Percentiles rank a stretch among this genome's conserved stretches.
These are phyloP conservation scores for Clarias batrachus DNA, from an alignment of 2,113 vertebrate genomes.

Conservation along the genomic window DNA sequence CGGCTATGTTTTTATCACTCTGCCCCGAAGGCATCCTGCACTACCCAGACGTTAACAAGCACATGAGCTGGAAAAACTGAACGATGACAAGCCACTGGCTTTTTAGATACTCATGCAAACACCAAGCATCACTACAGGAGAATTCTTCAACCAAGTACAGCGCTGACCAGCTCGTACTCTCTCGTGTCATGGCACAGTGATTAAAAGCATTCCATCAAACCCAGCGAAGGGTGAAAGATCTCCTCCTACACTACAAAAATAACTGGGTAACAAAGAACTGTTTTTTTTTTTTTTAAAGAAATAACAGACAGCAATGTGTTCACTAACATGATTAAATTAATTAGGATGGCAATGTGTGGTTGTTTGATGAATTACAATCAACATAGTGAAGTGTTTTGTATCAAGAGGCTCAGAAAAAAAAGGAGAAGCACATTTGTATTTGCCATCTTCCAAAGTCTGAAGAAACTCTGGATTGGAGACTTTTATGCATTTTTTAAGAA, in stretches of 20 bases:
- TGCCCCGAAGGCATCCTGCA: background rate
- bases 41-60: background rate
- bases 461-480: background rate
- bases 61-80: background rate
- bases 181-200: background rate
- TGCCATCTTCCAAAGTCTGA: background rate
- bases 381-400: background rate
- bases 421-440: too few species aligned
- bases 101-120: background rate
- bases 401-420: background rate
- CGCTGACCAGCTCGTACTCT: background rate
- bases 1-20: background rate
- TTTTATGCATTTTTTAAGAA: background rate
- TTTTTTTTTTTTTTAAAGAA: background rate
- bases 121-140: constrained; percentile 1
- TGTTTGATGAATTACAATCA: background rate
- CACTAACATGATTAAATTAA: background rate
- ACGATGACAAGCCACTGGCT: background rate
- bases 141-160: background rate
- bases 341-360: background rate
- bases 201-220: background rate
- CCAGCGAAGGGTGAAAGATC: background rate
- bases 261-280: background rate
- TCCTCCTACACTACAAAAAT: background rate
- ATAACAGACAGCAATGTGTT: background rate